Conservation (phyloP, 2,888 invertebrate species). For the Thera obeliscata region DNA sequence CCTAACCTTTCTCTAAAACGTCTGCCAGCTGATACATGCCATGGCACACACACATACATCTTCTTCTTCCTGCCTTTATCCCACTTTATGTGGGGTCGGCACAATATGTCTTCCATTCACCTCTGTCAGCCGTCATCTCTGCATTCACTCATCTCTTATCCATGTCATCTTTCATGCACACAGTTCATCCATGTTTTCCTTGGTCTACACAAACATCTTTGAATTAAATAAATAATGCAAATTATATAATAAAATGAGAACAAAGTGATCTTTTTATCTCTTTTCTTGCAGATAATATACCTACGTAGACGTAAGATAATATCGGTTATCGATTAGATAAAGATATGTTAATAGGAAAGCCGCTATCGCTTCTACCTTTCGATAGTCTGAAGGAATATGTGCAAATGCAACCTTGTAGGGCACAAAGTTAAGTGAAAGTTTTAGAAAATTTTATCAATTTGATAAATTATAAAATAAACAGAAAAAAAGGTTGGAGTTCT, state of each 20-base stretch:
- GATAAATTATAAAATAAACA: background rate
- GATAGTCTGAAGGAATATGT: slow-evolving; percentile 19
- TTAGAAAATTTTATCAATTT: background rate
- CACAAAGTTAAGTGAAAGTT: slow-evolving; percentile 2
- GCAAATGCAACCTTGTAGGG: slow-evolving; percentile 16
- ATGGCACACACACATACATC: too few species aligned
- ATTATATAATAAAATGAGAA: slow-evolving; percentile 10
- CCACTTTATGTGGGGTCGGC: too few species aligned
- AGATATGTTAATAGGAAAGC: slow-evolving; percentile 28
- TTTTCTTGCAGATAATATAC: slow-evolving; percentile 1
- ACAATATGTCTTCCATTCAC: too few species aligned
- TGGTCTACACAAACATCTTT: too few species aligned
- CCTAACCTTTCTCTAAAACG: too few species aligned
- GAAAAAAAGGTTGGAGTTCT: too few species aligned
- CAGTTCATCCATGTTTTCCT: too few species aligned
- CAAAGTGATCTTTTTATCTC: slow-evolving; percentile 7
- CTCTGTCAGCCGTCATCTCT: too few species aligned
- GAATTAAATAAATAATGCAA: background rate
- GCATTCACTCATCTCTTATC: too few species aligned
- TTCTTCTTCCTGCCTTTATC: too few species aligned
- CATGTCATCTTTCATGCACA: too few species aligned
- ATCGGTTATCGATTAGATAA: slow-evolving; percentile 26
- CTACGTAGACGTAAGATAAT: slow-evolving; percentile 18
- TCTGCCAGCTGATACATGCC: too few species aligned
- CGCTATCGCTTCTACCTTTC: slow-evolving; percentile 15